Evolutionary conservation across 2,113 vertebrate species (phyloP), one percentile per base, ranked within the genome.

Genomic region (Uria lomvia): DNA sequence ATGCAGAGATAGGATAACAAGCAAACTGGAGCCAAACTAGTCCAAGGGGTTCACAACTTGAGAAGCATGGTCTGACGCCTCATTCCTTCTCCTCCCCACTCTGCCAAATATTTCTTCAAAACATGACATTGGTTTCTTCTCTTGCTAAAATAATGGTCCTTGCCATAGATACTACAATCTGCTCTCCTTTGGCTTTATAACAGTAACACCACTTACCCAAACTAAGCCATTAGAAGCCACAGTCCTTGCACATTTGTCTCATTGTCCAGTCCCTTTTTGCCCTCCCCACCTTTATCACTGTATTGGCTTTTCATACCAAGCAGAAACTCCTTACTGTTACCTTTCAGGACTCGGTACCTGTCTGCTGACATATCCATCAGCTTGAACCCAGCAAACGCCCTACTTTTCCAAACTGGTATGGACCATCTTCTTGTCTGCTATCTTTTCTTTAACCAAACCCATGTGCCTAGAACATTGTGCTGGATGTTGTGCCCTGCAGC

Each of bases 71-170:
- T 91, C 86, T 91, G 92, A 58, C 9, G 1, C 53, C 85, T 91
- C 85, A 21, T 59, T 90, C 67, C 49, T 76, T 73, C 78, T 83
- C 42, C 29, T 90, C 58, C 36, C 45, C 19, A n/a, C 67, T 75
- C 70, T 90, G 86, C 67, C 88, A 93, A 92, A 76, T 88, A 92
- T 88, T 94, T 93, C 86, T 88, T 92, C 75, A 94, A 94, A 95
- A 90, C 63, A 86, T 74, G 79, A 77, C 80, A 77, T 26, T 76
- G 59, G 49, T 60, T 96, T 86, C 66, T 92, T 78, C 38, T 74
- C 42, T 76, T 77, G 59, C 78, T 89, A 52, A 91, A 92, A 84
- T 9, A 67, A 9, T 32, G 45, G 53, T 90, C 62, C n/a, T 80
- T 92, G 83, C 88, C 71, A 58, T 26, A 83, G 50, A 56, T 73